phyloP scores from a whole-genome alignment of 1,140 invertebrate species.

The Drosophila nigrodunni region DNA sequence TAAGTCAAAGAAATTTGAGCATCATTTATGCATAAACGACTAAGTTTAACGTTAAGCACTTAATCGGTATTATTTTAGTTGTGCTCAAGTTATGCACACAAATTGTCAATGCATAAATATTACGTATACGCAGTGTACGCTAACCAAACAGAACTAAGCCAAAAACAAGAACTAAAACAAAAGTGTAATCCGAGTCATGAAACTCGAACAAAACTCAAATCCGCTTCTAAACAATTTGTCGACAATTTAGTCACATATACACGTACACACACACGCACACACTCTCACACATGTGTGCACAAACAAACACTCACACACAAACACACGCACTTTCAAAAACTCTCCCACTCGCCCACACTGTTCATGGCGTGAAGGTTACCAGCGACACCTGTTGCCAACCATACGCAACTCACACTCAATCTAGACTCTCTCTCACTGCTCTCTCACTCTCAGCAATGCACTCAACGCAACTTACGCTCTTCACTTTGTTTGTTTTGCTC shows the following conservation, averaged over 20 bases:
- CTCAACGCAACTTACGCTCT: neutral
- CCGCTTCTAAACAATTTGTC: slow-evolving; percentile 70
- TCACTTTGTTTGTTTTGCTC: slow-evolving; percentile 62
- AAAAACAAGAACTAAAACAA: slow-evolving; percentile 42
- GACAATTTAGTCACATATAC: slow-evolving; percentile 48
- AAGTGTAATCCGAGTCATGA: slow-evolving; percentile 66
- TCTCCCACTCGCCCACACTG: neutral
- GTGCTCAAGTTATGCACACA: slow-evolving; percentile 18
- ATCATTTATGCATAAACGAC: slow-evolving; percentile 21
- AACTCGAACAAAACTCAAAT: slow-evolving; percentile 41
- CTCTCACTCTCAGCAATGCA: slow-evolving; percentile 3
- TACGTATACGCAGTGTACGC: slow-evolving; percentile 46
- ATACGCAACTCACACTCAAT: slow-evolving; percentile 2
- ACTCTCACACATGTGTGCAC: neutral
- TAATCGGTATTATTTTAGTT: slow-evolving; percentile 29
- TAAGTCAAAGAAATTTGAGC: neutral
- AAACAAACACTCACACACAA: slow-evolving; percentile 32
- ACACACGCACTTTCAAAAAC: slow-evolving; percentile 44
- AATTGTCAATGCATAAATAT: slow-evolving; percentile 28
- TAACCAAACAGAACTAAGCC: slow-evolving; percentile 20
- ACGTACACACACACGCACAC: slow-evolving; percentile 4
- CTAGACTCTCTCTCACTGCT: neutral
- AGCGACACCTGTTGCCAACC: slow-evolving; percentile 60
- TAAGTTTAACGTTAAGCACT: slow-evolving; percentile 10
- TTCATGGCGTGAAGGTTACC: slow-evolving; percentile 17